Conservation (phyloP, 2,888 invertebrate genomes). For the Ennomos fuscantarius region DNA sequence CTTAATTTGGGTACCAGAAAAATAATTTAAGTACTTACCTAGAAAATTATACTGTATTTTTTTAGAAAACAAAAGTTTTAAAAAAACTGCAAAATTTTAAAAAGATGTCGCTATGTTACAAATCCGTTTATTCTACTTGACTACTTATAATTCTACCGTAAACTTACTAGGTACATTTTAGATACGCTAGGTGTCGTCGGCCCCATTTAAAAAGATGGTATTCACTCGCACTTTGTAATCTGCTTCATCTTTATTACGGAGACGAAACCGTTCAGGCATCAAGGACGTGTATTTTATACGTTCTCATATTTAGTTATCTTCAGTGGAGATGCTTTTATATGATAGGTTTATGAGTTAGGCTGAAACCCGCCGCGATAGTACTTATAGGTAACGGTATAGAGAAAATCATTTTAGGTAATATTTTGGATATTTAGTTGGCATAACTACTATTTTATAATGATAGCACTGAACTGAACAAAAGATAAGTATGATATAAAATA, state of each 20-base stretch:
- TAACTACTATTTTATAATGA: too few species aligned
- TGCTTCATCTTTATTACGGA: conserved; percentile 26
- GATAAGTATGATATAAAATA: too few species aligned
- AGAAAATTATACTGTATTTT: too few species aligned
- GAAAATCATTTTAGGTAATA: too few species aligned
- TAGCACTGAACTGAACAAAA: too few species aligned
- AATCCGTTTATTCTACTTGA: too few species aligned
- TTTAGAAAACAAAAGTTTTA: too few species aligned
- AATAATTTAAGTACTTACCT: too few species aligned
- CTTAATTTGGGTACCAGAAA: too few species aligned
- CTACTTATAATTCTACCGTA: background rate
- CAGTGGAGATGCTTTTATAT: conserved; percentile 47
- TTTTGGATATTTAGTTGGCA: too few species aligned
- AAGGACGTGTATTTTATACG: conserved; percentile 24
- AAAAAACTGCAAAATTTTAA: too few species aligned
- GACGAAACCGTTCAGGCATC: conserved; percentile 21
- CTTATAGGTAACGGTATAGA: background rate
- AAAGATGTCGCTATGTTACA: too few species aligned
- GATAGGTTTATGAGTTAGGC: conserved; percentile 37
- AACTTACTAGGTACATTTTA: background rate
- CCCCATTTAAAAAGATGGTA: conserved; percentile 7
- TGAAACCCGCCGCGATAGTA: conserved; percentile 6
- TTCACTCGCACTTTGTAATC: conserved; percentile 18
- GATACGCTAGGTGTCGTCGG: conserved; percentile 1
- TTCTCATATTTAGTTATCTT: conserved; percentile 22